Conservation (phyloP, 2,888 invertebrate species). For the Caenorhabditis imperialis region DNA sequence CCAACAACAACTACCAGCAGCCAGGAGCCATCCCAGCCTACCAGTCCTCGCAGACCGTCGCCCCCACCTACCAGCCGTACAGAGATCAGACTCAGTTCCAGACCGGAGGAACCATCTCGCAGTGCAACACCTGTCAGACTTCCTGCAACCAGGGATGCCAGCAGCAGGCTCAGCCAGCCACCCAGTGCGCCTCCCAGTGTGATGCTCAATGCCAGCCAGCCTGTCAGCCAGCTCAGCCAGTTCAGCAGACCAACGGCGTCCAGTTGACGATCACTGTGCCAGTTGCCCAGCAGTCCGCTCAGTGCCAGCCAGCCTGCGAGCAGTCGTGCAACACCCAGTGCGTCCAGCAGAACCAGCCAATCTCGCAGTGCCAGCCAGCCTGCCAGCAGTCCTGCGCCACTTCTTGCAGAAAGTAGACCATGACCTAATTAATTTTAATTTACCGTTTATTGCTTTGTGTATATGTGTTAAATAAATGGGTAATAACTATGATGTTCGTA, state of each 20-base stretch:
- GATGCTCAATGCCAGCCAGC: slow-evolving; percentile 51
- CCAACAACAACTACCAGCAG: slow-evolving; percentile 43
- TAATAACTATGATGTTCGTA: no score
- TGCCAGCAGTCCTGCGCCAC: slow-evolving; percentile 57
- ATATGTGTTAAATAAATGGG: no score
- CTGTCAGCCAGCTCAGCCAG: slow-evolving; percentile 15
- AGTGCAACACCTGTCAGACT: slow-evolving; percentile 59
- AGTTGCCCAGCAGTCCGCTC: slow-evolving; percentile 58
- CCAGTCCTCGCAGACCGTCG: slow-evolving; percentile 27
- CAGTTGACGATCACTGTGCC: slow-evolving; percentile 61
- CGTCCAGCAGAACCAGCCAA: slow-evolving; percentile 57
- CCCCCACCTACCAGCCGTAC: slow-evolving; percentile 52
- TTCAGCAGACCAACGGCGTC: slow-evolving; percentile 23
- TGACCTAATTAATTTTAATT: slow-evolving; percentile 1
- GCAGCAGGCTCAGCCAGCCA: slow-evolving; percentile 21
- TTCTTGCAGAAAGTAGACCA: slow-evolving; percentile 55
- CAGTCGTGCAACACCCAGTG: slow-evolving; percentile 65
- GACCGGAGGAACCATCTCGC: slow-evolving; percentile 39
- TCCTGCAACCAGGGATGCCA: slow-evolving; percentile 48
- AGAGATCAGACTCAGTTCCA: slow-evolving; percentile 22
- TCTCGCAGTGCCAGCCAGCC: slow-evolving; percentile 59
- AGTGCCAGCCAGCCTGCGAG: slow-evolving; percentile 64
- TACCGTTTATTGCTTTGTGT: no score
- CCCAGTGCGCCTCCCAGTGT: slow-evolving; percentile 57
- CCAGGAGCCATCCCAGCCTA: slow-evolving; percentile 51